These are phyloP conservation scores for Diorhabda elongata DNA, from an alignment of 1,140 invertebrate genomes.

Conservation along the genomic window DNA sequence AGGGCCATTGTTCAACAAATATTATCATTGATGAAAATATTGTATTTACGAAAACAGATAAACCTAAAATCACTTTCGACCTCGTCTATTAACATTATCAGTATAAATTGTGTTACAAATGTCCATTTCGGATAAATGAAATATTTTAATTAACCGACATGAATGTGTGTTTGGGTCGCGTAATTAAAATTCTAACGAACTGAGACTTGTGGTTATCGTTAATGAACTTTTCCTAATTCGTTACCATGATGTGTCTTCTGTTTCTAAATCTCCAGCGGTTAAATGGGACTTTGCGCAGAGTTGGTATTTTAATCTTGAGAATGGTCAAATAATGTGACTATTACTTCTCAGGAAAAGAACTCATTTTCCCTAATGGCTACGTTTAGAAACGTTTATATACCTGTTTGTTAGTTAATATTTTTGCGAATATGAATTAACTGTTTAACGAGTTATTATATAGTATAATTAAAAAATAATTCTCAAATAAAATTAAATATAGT, in stretches of 20 bases:
- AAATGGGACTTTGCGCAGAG: not conserved
- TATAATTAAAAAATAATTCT: too few species aligned
- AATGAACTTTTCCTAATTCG: slow-evolving; percentile 6
- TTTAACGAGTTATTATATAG: too few species aligned
- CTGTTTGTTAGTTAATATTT: not conserved
- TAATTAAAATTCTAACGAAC: slow-evolving; percentile 9
- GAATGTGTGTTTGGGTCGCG: slow-evolving; percentile 1
- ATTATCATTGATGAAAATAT: too few species aligned
- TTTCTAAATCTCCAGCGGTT: not conserved
- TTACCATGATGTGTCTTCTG: not conserved
- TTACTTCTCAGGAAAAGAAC: not conserved
- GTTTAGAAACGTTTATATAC: not conserved
- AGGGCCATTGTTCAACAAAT: too few species aligned
- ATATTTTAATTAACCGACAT: slow-evolving; percentile 7
- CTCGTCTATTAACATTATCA: not conserved
- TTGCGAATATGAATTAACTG: too few species aligned
- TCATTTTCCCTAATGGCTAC: not conserved
- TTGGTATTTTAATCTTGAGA: not conserved
- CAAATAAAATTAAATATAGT: too few species aligned
- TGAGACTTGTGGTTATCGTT: slow-evolving; percentile 7
- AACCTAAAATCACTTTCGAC: not conserved
- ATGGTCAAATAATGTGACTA: not conserved
- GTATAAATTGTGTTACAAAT: not conserved
- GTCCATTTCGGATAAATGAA: slow-evolving; percentile 11
- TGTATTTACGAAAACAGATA: not conserved